Evolutionary conservation across 2,888 invertebrate genomes (phyloP).

Genomic region (Papilio demoleus): DNA sequence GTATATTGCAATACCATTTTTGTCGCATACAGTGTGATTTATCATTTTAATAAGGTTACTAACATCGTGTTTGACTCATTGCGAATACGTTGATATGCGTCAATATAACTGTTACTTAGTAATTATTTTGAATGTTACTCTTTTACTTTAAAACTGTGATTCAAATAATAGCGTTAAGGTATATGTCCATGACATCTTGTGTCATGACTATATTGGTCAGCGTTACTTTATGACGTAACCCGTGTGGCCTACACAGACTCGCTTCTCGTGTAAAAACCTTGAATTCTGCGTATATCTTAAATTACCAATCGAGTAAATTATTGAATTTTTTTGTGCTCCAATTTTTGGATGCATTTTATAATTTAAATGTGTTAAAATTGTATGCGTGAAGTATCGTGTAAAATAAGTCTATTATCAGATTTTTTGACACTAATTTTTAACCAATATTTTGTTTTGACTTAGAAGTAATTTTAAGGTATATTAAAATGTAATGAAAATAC

Average conservation of each 20-base stretch:
- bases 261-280: conserved; percentile 38
- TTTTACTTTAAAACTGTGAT: conserved; percentile 11
- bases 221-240: conserved; percentile 40
- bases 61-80: conserved; percentile 29
- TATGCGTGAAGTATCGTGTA: background rate
- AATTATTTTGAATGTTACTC: conserved; percentile 8
- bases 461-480: background rate
- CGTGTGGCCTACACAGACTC: conserved; percentile 37
- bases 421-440: background rate
- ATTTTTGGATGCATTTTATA: conserved; percentile 2
- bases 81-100: conserved; percentile 16
- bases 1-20: conserved; percentile 30
- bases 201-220: conserved; percentile 41
- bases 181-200: conserved; percentile 38
- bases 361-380: too few species aligned
- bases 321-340: conserved; percentile 16
- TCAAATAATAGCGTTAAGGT: conserved; percentile 17
- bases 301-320: conserved; percentile 28
- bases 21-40: conserved; percentile 18
- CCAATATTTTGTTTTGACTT: background rate
- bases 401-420: background rate
- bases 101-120: conserved; percentile 14
- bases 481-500: conserved; percentile 20
- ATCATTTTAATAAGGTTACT: conserved; percentile 30
- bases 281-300: conserved; percentile 16